Evolutionary conservation across 2,113 vertebrate genomes (phyloP), one percentile per base, ranked within the genome.

Genomic region (Xenopus borealis): DNA sequence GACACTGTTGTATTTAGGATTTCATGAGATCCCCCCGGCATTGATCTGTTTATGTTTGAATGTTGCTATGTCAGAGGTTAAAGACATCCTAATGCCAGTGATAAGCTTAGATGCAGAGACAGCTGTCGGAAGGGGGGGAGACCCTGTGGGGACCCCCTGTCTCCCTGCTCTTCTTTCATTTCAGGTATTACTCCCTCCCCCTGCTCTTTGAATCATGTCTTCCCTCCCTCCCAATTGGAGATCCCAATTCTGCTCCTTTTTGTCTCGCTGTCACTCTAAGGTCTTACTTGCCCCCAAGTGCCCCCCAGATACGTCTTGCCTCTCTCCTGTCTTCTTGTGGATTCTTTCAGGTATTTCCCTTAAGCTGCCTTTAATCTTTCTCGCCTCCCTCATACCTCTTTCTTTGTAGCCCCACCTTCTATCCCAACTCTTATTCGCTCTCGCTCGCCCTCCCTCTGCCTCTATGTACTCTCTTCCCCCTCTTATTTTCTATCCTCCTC

Each of bases 51-150:
- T 4, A n/a, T 13, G 59, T 23, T 20, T 75, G 70, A 45, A n/a
- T 12, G 61, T 57, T 44, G 66, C 59, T 61, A 57, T 53, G 30
- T 70, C 27, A 77, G 59, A 70, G 74, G 74, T 77, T 77, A 77
- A 70, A 47, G 18, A 33, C 47, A 63, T 68, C 14, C 17, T 62
- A 62, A 30, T 40, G 55, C 45, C 55, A 67, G 45, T 40, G 40
- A 12, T 61, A 66, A 44, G 71, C 30, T 64, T 47, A 57, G 63
- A n/a, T 40, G 46, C 62, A 62, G 33, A 40, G 14, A 16, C 19
- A 30, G 20, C 20, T 58, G 62, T 30, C 73, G 74, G 75, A 14
- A 17, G 73, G 69, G 62, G 72, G 55, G 10, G 20, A 44, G 62
- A 44, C 20, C 78, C 44, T 62, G 3, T 71, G 33, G 47, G 14